A percentile compares a stretch with the other conserved stretches of the same genome.
These are phyloP conservation scores for Myxocyprinus asiaticus DNA, from an alignment of 2,113 vertebrate genomes.

Conservation along the genomic window DNA sequence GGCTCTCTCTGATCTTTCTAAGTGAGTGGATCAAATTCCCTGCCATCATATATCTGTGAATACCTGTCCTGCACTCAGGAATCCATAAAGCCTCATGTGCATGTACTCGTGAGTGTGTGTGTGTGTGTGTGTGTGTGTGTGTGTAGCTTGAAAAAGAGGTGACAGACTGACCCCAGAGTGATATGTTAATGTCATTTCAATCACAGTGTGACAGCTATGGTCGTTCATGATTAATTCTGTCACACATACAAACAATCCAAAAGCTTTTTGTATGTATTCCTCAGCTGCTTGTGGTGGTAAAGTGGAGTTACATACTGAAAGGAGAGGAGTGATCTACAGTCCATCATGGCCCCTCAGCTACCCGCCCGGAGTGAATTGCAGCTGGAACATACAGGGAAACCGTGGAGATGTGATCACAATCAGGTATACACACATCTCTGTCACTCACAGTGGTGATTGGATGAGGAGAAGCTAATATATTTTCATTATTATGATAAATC, in stretches of 20 bases:
- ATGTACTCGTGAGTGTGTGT: background rate
- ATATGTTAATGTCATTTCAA: background rate
- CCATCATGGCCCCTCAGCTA: constrained; percentile 95
- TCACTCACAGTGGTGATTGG: too few species aligned
- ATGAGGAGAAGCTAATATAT: too few species aligned
- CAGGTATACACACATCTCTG: constrained; percentile 72
- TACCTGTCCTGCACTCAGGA: constrained; percentile 27
- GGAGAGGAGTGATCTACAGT: constrained; percentile 92
- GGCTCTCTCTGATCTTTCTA: background rate
- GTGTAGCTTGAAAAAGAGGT: too few species aligned
- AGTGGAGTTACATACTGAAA: constrained; percentile 87
- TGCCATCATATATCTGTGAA: background rate
- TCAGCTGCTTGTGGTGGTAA: constrained; percentile 87
- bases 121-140: too few species aligned
- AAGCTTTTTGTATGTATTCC: constrained; percentile 25
- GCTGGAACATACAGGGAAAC: constrained; percentile 94
- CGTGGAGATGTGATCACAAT: constrained; percentile 94
- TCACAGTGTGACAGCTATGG: background rate
- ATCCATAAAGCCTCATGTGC: background rate
- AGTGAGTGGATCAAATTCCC: constrained; percentile 39
- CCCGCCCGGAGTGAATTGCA: constrained; percentile 90
- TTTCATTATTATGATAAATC: too few species aligned
- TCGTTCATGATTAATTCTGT: constrained; percentile 1
- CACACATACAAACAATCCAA: background rate
- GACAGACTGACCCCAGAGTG: background rate